phyloP scores from a whole-genome alignment of 2,113 vertebrate species.

The Sinocyclocheilus maitianheensis region DNA sequence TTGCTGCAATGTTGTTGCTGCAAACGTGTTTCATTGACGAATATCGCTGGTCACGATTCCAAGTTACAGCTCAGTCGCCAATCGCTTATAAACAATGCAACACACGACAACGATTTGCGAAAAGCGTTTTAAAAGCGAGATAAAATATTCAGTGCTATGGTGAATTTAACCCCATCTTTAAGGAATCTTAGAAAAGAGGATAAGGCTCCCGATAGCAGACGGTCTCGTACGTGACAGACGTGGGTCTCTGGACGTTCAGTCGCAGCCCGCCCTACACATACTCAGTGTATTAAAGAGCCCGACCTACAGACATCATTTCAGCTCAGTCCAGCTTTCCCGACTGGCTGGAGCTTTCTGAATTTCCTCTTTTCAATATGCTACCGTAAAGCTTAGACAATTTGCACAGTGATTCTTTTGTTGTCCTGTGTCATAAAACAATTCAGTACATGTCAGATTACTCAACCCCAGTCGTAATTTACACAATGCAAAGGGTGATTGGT shows the following conservation, averaged over 20 bases:
- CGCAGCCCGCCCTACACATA: neutral
- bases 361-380: slow-evolving; percentile 52
- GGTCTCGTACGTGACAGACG: slow-evolving; percentile 13
- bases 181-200: neutral
- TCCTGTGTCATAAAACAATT: neutral
- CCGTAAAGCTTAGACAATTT: slow-evolving; percentile 50
- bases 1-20: slow-evolving; percentile 1
- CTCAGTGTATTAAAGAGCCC: neutral
- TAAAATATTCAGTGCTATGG: neutral
- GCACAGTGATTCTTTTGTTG: slow-evolving; percentile 2
- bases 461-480: neutral
- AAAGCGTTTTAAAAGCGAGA: neutral
- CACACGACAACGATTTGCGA: neutral
- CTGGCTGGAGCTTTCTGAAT: slow-evolving; percentile 46
- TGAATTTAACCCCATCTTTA: neutral
- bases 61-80: neutral
- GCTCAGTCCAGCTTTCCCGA: slow-evolving; percentile 31
- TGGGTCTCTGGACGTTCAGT: neutral
- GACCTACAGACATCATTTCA: slow-evolving; percentile 29
- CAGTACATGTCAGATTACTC: neutral
- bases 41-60: neutral
- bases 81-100: neutral
- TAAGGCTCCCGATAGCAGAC: neutral
- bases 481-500: neutral
- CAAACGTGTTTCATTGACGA: slow-evolving; percentile 28